These are phyloP conservation scores for Leucophora obtusa DNA, from an alignment of 2,888 invertebrate species.

Conservation along the genomic window DNA sequence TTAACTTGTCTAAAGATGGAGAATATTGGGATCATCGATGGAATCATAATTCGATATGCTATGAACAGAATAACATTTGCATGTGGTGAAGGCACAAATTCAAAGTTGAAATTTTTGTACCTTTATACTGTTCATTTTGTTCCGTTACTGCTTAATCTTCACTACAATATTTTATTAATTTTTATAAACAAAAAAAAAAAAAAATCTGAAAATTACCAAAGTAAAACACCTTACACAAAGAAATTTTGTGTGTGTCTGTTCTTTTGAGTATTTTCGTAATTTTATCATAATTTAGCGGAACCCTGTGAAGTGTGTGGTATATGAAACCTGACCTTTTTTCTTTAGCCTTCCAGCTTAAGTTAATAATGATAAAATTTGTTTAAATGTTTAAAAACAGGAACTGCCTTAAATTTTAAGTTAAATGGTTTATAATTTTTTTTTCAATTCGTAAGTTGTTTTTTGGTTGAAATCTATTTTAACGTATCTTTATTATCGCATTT, in stretches of 20 bases:
- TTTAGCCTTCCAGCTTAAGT: neutral
- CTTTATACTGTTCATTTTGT: no score
- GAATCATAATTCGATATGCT: no score
- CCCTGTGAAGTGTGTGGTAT: constrained; percentile 58
- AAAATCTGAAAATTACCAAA: neutral
- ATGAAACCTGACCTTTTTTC: constrained; percentile 58
- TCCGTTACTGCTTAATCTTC: neutral
- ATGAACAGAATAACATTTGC: no score
- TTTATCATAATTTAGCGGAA: constrained; percentile 59
- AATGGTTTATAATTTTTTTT: neutral
- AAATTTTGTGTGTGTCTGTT: constrained; percentile 12
- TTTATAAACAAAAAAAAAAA: neutral
- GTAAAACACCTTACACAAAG: neutral
- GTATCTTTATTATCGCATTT: constrained; percentile 52
- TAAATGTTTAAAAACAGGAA: constrained; percentile 40
- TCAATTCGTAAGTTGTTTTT: neutral
- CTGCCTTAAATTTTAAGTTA: constrained; percentile 28
- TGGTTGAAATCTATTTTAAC: constrained; percentile 33
- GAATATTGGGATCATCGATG: no score
- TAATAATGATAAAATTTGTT: constrained; percentile 36
- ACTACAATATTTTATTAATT: neutral
- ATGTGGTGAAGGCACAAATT: no score
- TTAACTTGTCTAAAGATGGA: no score
- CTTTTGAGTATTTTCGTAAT: neutral
- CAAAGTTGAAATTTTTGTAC: no score